Base-by-base conservation (phyloP, 2,888 invertebrate genomes). In the Hydroisotoma schaefferi region DNA sequence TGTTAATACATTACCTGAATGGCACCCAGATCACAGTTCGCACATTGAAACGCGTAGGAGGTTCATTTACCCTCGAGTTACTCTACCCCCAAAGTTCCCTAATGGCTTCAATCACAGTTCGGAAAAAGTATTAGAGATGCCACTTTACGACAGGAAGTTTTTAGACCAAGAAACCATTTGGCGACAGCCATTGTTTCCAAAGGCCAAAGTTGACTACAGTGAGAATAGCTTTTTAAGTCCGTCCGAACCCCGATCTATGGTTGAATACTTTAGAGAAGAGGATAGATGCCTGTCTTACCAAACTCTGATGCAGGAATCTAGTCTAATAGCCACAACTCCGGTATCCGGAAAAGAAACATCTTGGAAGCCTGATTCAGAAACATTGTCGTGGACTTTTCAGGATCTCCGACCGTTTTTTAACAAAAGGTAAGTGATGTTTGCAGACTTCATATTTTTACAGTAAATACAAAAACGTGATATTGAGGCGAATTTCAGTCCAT, bases 391-490 rank as follows among this genome's bases (percentile, higher is more conserved):
- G 72, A 59, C 69, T 49, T 72, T 67, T 55, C 67, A 64, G 56
- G 72, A 72, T 55, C 61, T 72, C 20, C 64, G 72, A 8, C 40
- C 70, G 8, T 68, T 66, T 46, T 72, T 72, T 61, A 72, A 72
- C 59, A 65, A 59, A 59, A 66, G 68, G 70, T 69, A 59, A 67
- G 61, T 28, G 10, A 10, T 33, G 33, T 33, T 33, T 33, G 6
- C 33, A 33, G 43, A 43, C 6, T 43, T 43, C 18, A 15, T 10
- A 18, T 20, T 43, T 43, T 43, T 10, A 43, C 18, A n/a, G 18
- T 33, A 15, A 33, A 33, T 33, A 33, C 8, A 33, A 8, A 33
- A 33, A 33, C 8, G 8, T 33, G 8, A 15, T 10, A 33, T 33
- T 33, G 33, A 33, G n/a, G n/a, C n/a, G n/a, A n/a, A n/a, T n/a